Conservation (phyloP, 2,113 vertebrate species). For the Peromyscus polionotus region DNA sequence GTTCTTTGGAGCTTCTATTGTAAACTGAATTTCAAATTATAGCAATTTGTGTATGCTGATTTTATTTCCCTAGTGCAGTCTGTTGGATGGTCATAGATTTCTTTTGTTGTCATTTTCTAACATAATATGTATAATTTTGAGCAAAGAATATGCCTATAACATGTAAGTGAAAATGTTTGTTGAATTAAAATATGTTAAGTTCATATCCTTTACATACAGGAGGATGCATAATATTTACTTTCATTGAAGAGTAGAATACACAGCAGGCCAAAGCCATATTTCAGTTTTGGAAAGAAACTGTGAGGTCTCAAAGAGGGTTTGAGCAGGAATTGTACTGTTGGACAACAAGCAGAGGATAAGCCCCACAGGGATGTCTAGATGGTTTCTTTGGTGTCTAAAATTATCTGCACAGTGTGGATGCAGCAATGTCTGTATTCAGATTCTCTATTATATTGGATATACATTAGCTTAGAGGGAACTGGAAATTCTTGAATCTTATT, state of each 20-base stretch:
- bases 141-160: neutral
- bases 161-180: neutral
- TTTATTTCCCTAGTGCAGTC: neutral
- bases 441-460: neutral
- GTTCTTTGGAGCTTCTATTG: neutral
- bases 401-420: constrained; percentile 37
- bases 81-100: neutral
- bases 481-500: neutral
- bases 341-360: neutral
- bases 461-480: neutral
- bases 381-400: neutral
- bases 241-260: neutral
- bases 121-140: neutral
- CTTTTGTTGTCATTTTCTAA: neutral
- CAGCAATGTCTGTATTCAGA: constrained; percentile 19
- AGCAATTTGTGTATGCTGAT: neutral
- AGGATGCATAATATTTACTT: neutral
- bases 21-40: neutral
- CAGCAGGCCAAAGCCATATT: neutral
- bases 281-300: neutral
- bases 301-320: neutral
- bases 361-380: neutral
- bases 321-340: neutral
- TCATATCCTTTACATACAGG: neutral
- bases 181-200: too few relatives aligned